Conservation (phyloP, 2,888 invertebrate species). For the Habrosyne pyritoides region DNA sequence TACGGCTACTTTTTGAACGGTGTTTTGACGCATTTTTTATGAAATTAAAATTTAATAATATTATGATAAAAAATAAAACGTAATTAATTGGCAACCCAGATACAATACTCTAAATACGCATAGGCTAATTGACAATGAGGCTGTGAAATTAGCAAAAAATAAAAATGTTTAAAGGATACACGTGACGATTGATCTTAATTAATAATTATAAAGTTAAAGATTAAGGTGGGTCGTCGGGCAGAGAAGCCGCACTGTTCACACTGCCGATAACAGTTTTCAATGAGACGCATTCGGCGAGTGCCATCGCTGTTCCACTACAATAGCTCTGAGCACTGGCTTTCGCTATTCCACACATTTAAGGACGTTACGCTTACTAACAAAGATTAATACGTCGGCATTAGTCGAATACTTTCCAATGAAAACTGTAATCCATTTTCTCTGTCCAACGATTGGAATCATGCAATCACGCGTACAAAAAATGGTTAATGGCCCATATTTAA, state of each 20-base stretch:
- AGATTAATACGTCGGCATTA: not conserved
- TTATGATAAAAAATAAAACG: slow-evolving; percentile 57
- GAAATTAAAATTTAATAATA: slow-evolving; percentile 48
- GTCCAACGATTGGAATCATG: slow-evolving; percentile 60
- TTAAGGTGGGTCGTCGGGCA: slow-evolving; percentile 65
- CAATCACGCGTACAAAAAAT: slow-evolving; percentile 71
- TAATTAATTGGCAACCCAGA: slow-evolving; percentile 82
- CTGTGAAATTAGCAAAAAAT: slow-evolving; percentile 84
- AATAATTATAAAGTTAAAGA: slow-evolving; percentile 61
- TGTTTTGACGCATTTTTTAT: slow-evolving; percentile 82
- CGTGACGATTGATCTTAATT: slow-evolving; percentile 75
- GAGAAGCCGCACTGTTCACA: slow-evolving; percentile 34
- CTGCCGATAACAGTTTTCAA: not conserved
- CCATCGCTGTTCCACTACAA: not conserved
- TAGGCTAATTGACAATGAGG: slow-evolving; percentile 84
- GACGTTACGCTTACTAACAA: not conserved
- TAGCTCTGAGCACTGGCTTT: not conserved
- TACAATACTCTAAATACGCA: slow-evolving; percentile 82
- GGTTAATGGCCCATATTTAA: slow-evolving; percentile 75
- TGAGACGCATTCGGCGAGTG: not conserved
- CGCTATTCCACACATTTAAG: not conserved
- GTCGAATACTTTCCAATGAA: not conserved
- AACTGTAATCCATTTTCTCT: slow-evolving; percentile 38
- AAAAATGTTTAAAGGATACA: slow-evolving; percentile 59
- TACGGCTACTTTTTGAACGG: slow-evolving; percentile 81